Evolutionary conservation across 2,797 vertebrate species (phyloP).

Genomic region (Sciurus vulgaris): DNA sequence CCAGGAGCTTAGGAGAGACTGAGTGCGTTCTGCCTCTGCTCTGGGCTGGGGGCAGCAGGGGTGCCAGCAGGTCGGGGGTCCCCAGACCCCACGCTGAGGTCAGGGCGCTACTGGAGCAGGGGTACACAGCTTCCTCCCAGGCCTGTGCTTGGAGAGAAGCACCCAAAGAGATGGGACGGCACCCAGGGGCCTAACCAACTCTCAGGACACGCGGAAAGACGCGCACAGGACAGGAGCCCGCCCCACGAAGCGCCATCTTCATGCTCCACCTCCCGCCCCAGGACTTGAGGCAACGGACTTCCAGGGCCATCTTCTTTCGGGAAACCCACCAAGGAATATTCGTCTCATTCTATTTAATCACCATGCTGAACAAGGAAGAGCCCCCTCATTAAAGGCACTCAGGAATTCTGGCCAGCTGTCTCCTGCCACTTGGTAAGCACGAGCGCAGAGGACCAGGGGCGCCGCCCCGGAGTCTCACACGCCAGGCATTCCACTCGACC

Average conservation of each 20-base stretch:
- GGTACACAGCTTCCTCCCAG: background rate
- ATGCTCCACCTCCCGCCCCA: constrained; percentile 64
- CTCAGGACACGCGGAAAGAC: background rate
- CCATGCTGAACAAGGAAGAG: constrained; percentile 90
- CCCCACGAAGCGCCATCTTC: constrained; percentile 43
- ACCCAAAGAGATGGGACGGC: background rate
- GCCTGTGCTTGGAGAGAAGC: background rate
- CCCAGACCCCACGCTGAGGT: too few species aligned
- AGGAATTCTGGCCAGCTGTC: constrained; percentile 96
- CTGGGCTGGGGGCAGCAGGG: too few species aligned
- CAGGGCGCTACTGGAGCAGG: too few species aligned
- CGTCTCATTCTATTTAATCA: constrained; percentile 95
- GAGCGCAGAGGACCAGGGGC: constrained; percentile 94
- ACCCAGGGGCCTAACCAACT: background rate
- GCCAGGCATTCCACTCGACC: constrained; percentile 88
- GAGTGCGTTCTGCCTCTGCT: background rate
- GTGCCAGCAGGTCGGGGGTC: too few species aligned
- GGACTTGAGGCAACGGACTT: constrained; percentile 77
- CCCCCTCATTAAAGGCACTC: constrained; percentile 94
- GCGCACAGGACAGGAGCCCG: background rate
- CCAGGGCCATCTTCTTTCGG: constrained; percentile 88
- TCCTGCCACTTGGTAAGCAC: constrained; percentile 92
- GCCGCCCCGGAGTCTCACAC: constrained; percentile 87
- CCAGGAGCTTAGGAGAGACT: rapidly evolving
- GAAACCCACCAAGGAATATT: constrained; percentile 94